Evolutionary conservation across 2,888 invertebrate species (phyloP).

Genomic region (Palloptera scutellata): DNA sequence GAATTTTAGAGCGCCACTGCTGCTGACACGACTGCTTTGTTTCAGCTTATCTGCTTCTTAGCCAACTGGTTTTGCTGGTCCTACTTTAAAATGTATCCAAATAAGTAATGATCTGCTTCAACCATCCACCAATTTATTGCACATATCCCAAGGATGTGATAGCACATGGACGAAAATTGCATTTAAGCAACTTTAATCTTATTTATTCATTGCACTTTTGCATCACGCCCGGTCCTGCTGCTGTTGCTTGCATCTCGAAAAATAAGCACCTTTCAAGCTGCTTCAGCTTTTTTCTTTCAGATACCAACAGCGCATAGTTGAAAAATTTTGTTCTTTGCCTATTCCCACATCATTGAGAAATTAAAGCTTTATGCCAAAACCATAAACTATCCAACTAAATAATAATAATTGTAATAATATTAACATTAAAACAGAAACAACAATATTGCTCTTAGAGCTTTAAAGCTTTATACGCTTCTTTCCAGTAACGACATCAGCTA

Average conservation of each 20-base stretch:
- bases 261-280: not conserved
- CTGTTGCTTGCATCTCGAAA: not conserved
- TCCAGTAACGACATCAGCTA: not conserved
- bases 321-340: not conserved
- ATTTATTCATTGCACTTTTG: constrained; percentile 47
- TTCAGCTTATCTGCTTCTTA: too few relatives aligned
- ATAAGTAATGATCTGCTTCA: too few relatives aligned
- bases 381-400: not conserved
- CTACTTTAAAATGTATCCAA: too few relatives aligned
- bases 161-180: not conserved
- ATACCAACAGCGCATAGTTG: not conserved
- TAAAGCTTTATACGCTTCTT: constrained; percentile 43
- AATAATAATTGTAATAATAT: not conserved
- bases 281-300: not conserved
- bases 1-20: too few relatives aligned
- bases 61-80: too few relatives aligned
- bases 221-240: constrained; percentile 48
- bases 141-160: not conserved
- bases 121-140: constrained; percentile 3
- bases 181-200: constrained; percentile 3
- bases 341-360: not conserved
- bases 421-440: not conserved
- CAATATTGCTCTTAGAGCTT: constrained; percentile 45
- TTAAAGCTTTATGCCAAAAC: constrained; percentile 7
- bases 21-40: too few relatives aligned